Evolutionary conservation across 2,888 invertebrate genomes (phyloP).

Genomic region (Chironomus tentans): DNA sequence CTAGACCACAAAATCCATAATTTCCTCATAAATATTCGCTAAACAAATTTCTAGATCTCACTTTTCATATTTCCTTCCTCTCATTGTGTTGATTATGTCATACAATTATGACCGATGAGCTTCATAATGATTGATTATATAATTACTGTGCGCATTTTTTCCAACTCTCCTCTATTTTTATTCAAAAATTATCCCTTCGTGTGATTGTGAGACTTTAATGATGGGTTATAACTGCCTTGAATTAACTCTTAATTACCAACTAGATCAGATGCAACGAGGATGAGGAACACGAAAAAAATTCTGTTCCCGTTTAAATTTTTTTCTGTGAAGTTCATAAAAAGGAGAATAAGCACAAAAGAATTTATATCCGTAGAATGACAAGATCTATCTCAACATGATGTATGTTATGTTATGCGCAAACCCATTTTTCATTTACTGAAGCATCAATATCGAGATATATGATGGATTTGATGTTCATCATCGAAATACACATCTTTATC

Average conservation of each 20-base stretch:
- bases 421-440: conserved; percentile 12
- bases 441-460: not conserved
- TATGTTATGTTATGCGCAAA: conserved; percentile 9
- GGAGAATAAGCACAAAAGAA: too few relatives aligned
- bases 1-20: too few relatives aligned
- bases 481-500: not conserved
- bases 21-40: too few relatives aligned
- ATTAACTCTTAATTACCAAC: conserved; percentile 27
- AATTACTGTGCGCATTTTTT: conserved; percentile 20
- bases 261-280: conserved; percentile 4
- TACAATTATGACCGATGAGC: conserved; percentile 26
- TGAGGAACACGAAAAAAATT: not conserved
- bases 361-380: not conserved
- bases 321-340: not conserved
- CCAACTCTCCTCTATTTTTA: not conserved
- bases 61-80: not conserved
- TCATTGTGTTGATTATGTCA: conserved; percentile 2
- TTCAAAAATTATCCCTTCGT: not conserved
- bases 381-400: conserved; percentile 7
- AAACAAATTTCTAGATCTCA: too few relatives aligned
- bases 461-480: not conserved
- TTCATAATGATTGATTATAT: conserved; percentile 25
- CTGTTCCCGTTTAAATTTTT: not conserved
- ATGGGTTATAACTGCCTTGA: not conserved
- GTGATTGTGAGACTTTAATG: not conserved